phyloP scores from a whole-genome alignment of 1,140 invertebrate species.

The roundworm (Caenorhabditis elegans) region DNA sequence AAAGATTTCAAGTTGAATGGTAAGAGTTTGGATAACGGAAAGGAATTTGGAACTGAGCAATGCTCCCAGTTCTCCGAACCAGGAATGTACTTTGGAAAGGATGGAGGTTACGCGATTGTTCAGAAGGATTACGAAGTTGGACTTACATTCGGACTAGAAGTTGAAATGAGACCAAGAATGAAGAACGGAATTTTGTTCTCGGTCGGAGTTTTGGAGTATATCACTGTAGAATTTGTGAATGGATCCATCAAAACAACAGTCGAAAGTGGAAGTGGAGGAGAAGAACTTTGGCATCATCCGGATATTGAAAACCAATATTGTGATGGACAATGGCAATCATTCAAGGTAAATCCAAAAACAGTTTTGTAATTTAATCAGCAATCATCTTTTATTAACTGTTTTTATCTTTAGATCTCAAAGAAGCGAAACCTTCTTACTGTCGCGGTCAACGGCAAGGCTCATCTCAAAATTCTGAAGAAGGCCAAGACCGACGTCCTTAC shows the following conservation, averaged over 20 bases:
- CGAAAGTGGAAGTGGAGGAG: conserved; percentile 80
- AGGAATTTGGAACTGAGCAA: conserved; percentile 73
- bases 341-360: conserved; percentile 82
- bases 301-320: conserved; percentile 77
- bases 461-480: conserved; percentile 73
- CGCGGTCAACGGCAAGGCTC: conserved; percentile 77
- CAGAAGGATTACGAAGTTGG: conserved; percentile 69
- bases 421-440: conserved; percentile 80
- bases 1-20: conserved; percentile 77
- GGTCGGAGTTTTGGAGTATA: conserved; percentile 78
- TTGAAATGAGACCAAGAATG: conserved; percentile 85
- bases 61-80: conserved; percentile 81
- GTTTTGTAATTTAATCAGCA: neutral
- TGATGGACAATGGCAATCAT: conserved; percentile 89
- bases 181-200: conserved; percentile 77
- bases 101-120: conserved; percentile 74
- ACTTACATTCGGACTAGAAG: conserved; percentile 74
- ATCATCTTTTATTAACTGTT: neutral
- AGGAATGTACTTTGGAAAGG: conserved; percentile 83
- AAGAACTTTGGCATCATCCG: conserved; percentile 76
- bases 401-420: conserved; percentile 75
- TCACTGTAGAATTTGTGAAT: conserved; percentile 84
- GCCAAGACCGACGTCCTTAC: conserved; percentile 79
- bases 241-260: conserved; percentile 74
- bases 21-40: conserved; percentile 70